Conservation (phyloP, 2,113 vertebrate species). For the Atrichornis clamosus region DNA sequence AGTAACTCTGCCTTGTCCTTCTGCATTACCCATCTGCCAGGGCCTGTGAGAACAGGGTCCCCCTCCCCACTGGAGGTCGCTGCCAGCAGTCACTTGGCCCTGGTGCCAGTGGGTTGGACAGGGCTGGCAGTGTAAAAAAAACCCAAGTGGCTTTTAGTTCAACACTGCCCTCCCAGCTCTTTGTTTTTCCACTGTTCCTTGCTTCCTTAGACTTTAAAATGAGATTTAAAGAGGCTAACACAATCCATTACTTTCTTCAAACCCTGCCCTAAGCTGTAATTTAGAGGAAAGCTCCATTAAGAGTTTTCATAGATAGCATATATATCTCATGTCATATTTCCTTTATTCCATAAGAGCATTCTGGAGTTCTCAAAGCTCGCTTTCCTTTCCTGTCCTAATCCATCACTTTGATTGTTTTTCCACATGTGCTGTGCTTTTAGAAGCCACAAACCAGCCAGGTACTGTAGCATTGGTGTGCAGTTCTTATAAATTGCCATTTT, state of each 20-base stretch:
- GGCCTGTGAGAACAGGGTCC: not conserved
- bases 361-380: conserved; percentile 52
- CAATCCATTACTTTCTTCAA: not conserved
- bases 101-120: not conserved
- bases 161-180: not conserved
- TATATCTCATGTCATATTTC: conserved; percentile 30
- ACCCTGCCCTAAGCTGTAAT: not conserved
- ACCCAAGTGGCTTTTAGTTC: not conserved
- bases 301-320: not conserved
- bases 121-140: not conserved
- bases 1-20: conserved; percentile 77
- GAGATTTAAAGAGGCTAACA: not conserved
- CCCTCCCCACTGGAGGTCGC: not conserved
- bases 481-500: conserved; percentile 45
- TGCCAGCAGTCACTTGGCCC: not conserved
- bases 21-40: not conserved
- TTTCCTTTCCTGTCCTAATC: conserved; percentile 74
- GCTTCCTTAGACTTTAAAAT: not conserved
- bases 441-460: conserved; percentile 88
- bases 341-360: conserved; percentile 58
- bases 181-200: not conserved
- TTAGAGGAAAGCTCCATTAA: conserved; percentile 2
- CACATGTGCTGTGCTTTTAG: conserved; percentile 83
- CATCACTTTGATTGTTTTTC: conserved; percentile 78
- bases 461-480: conserved; percentile 78